phyloP scores from a whole-genome alignment of 2,113 vertebrate genomes.

The Echinops telfairi region DNA sequence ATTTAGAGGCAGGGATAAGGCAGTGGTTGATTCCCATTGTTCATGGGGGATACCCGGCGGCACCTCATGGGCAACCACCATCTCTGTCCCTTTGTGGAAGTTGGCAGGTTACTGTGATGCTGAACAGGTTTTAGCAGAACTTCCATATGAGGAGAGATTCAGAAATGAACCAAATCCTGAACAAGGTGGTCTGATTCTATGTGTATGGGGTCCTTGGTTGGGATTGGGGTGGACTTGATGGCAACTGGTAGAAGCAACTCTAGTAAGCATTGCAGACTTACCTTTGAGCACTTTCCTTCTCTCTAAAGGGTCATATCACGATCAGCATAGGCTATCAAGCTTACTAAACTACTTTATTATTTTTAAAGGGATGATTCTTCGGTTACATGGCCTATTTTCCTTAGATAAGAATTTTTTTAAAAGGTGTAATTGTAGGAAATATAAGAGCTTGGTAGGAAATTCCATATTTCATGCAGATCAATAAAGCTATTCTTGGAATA shows the following conservation, averaged over 20 bases:
- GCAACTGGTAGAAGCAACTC: neutral
- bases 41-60: neutral
- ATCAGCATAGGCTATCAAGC: slow-evolving; percentile 8
- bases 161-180: neutral
- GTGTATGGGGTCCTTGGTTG: neutral
- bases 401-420: slow-evolving; percentile 58
- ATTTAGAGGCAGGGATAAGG: neutral
- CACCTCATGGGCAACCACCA: too few relatives aligned
- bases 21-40: neutral
- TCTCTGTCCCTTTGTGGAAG: neutral
- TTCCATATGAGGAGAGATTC: neutral
- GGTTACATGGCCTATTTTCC: slow-evolving; percentile 71
- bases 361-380: slow-evolving; percentile 73
- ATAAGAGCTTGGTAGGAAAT: slow-evolving; percentile 79
- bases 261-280: neutral
- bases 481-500: slow-evolving; percentile 45
- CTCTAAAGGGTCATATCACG: neutral
- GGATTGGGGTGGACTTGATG: neutral
- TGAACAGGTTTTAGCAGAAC: neutral
- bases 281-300: neutral
- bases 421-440: slow-evolving; percentile 67
- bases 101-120: neutral
- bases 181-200: neutral
- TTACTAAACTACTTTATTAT: neutral
- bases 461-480: slow-evolving; percentile 78